phyloP scores from a whole-genome alignment of 2,888 invertebrate genomes.

The Zele albiditarsus region DNA sequence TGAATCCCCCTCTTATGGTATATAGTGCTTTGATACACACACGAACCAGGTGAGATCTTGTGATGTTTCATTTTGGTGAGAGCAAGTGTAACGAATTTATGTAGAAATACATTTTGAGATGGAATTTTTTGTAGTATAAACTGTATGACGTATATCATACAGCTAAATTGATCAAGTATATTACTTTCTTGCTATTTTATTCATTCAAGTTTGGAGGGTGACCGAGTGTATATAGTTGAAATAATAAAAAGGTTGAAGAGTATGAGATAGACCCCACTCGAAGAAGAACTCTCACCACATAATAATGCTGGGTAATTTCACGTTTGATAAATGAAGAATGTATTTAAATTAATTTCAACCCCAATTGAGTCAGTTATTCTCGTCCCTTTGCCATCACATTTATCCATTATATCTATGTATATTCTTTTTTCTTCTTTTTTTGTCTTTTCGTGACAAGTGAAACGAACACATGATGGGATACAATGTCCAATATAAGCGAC shows the following conservation, averaged over 20 bases:
- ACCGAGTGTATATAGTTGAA: slow-evolving; percentile 11
- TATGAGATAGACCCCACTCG: slow-evolving; percentile 55
- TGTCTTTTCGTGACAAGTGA: slow-evolving; percentile 58
- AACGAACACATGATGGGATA: slow-evolving; percentile 54
- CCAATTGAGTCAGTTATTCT: slow-evolving; percentile 62
- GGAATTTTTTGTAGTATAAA: not conserved
- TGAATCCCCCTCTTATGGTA: not conserved
- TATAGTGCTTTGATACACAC: not conserved
- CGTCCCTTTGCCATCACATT: slow-evolving; percentile 43
- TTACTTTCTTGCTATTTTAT: slow-evolving; percentile 1
- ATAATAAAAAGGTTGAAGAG: slow-evolving; percentile 4
- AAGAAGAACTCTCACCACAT: slow-evolving; percentile 57
- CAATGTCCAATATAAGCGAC: not conserved
- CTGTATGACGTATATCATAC: not conserved
- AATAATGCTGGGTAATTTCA: slow-evolving; percentile 54
- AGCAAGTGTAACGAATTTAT: slow-evolving; percentile 69
- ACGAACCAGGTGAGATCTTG: not conserved
- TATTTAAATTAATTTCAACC: slow-evolving; percentile 70
- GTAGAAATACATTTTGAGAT: slow-evolving; percentile 24
- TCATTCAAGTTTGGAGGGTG: not conserved
- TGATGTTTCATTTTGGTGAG: slow-evolving; percentile 5
- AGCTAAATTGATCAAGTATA: slow-evolving; percentile 1
- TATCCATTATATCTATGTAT: slow-evolving; percentile 43
- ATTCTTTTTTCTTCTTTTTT: slow-evolving; percentile 46
- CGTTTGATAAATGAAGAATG: slow-evolving; percentile 64